These are phyloP conservation scores for Huso huso DNA, from an alignment of 2,797 vertebrate genomes.

Conservation along the genomic window DNA sequence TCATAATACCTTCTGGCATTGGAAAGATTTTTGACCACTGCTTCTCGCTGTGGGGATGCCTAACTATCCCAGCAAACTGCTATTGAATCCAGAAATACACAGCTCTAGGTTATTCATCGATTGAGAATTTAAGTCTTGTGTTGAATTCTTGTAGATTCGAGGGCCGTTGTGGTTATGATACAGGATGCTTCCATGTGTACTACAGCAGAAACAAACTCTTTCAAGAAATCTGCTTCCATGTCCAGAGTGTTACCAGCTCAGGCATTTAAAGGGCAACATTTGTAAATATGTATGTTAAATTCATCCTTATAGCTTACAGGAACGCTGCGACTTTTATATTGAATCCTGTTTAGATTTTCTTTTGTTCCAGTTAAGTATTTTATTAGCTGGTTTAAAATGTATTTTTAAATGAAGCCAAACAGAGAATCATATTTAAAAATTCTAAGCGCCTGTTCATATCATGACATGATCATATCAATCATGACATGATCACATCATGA, in stretches of 20 bases:
- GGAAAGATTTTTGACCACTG: constrained; percentile 98
- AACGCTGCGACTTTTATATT: too few species aligned
- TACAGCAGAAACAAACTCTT: constrained; percentile 28
- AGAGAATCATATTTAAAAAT: too few species aligned
- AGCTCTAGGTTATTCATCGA: constrained; percentile 99
- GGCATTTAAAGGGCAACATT: too few species aligned
- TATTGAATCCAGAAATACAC: constrained; percentile 73
- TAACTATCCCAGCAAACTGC: constrained; percentile 73
- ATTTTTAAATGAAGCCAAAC: too few species aligned
- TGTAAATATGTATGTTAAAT: too few species aligned
- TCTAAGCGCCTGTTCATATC: too few species aligned
- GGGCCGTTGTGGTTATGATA: constrained; percentile 31
- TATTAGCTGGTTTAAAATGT: too few species aligned
- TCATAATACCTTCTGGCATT: constrained; percentile 98
- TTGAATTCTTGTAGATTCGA: constrained; percentile 43
- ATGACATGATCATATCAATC: too few species aligned
- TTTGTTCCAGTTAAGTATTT: too few species aligned
- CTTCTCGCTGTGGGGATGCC: constrained; percentile 93
- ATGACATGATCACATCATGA: too few species aligned
- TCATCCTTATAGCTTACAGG: too few species aligned
- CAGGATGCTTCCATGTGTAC: constrained; percentile 61
- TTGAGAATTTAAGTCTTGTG: constrained; percentile 59
- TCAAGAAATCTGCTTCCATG: constrained; percentile 44
- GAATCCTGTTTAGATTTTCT: too few species aligned
- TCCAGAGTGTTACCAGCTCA: neutral